These are phyloP conservation scores for Struthidea cinerea DNA, from an alignment of 2,113 vertebrate genomes.

Conservation along the genomic window DNA sequence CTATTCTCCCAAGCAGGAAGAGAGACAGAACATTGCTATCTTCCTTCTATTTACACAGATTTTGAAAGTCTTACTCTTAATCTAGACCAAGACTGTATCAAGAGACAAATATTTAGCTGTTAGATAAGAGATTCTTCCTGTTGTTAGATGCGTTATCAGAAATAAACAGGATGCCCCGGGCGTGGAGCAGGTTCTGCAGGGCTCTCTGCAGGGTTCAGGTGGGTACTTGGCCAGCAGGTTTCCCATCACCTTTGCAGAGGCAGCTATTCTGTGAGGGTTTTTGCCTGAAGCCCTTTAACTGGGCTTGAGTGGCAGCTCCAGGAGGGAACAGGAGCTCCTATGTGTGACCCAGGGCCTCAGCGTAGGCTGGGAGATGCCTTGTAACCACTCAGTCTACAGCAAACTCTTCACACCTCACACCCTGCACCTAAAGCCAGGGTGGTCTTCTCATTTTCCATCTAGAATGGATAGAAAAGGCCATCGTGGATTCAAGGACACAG, in stretches of 20 bases:
- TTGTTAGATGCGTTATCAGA: neutral
- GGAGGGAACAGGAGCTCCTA: neutral
- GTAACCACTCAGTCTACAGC: neutral
- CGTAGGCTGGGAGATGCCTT: accelerated
- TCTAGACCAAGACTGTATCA: neutral
- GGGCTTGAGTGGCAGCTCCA: neutral
- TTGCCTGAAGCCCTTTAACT: neutral
- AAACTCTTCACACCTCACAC: neutral
- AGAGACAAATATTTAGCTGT: neutral
- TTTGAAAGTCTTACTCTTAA: neutral
- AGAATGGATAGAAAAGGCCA: neutral
- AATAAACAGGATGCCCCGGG: neutral
- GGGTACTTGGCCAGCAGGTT: neutral
- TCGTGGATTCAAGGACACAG: accelerated
- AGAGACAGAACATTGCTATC: neutral
- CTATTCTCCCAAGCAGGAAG: neutral
- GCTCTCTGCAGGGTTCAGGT: neutral
- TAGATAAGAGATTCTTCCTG: neutral
- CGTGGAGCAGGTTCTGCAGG: neutral
- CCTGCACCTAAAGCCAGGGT: neutral
- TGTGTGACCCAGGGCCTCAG: neutral
- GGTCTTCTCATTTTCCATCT: neutral
- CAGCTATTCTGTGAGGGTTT: neutral
- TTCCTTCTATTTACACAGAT: slow-evolving; percentile 1
- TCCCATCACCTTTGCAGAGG: neutral